phyloP scores from a whole-genome alignment of 1,140 invertebrate genomes.

The Goniozus legneri region DNA sequence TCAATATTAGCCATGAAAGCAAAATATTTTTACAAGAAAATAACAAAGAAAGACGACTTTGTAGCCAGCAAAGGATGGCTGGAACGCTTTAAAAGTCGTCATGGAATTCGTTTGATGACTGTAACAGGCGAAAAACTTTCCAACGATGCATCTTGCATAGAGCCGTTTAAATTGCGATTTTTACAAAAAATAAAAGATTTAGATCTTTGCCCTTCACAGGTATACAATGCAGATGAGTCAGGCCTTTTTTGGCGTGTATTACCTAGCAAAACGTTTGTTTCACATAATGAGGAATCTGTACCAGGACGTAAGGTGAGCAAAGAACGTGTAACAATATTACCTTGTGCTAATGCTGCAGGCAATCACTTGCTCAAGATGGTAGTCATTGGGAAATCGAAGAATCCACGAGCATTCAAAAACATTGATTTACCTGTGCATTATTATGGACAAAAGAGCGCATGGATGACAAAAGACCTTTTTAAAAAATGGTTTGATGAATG shows the following conservation, averaged over 20 bases:
- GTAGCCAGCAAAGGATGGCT: too few relatives aligned
- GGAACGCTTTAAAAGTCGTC: constrained; percentile 39
- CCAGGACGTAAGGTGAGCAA: constrained; percentile 35
- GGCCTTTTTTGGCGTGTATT: constrained; percentile 33
- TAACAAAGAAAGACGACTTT: too few relatives aligned
- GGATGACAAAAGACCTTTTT: constrained; percentile 40
- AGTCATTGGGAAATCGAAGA: constrained; percentile 42
- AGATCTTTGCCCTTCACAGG: constrained; percentile 29
- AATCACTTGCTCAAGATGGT: constrained; percentile 35
- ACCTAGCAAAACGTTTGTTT: constrained; percentile 34
- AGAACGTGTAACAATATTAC: constrained; percentile 39
- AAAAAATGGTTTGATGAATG: constrained; percentile 24
- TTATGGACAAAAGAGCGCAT: constrained; percentile 36
- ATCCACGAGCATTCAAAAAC: constrained; percentile 38
- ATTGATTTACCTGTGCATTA: constrained; percentile 34
- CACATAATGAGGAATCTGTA: constrained; percentile 21
- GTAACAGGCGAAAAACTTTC: constrained; percentile 38
- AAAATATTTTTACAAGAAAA: too few relatives aligned
- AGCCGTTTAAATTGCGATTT: constrained; percentile 11
- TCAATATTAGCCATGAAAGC: too few relatives aligned
- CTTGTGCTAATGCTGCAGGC: constrained; percentile 34
- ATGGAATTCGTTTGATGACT: constrained; percentile 36
- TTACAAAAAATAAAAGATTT: constrained; percentile 25
- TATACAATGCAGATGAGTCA: constrained; percentile 36
- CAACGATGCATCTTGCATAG: constrained; percentile 26